phyloP scores from a whole-genome alignment of 2,113 vertebrate genomes.

The Micromys minutus region DNA sequence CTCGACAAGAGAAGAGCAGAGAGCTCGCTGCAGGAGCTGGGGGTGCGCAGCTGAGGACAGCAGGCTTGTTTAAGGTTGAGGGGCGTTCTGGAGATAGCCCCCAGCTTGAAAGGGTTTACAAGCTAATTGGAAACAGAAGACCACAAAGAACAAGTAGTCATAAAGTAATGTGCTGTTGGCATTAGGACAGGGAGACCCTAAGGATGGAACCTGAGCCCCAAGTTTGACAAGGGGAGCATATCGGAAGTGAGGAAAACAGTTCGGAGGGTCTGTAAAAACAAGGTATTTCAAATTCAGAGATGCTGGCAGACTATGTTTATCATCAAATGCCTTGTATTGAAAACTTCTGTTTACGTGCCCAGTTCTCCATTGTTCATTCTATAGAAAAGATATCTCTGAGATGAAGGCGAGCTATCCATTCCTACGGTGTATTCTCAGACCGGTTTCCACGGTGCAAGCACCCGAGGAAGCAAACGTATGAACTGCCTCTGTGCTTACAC shows the following conservation, averaged over 20 bases:
- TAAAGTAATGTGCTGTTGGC: background rate
- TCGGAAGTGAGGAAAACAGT: background rate
- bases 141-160: background rate
- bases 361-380: background rate
- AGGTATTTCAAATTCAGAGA: background rate
- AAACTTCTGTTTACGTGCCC: background rate
- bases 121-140: background rate
- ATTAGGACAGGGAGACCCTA: background rate
- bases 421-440: background rate
- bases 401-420: background rate
- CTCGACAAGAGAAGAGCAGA: background rate
- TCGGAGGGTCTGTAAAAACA: background rate
- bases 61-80: background rate
- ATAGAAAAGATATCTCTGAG: background rate
- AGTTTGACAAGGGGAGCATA: background rate
- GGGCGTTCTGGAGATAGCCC: background rate
- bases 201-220: background rate
- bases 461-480: background rate
- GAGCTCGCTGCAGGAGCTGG: background rate
- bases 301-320: background rate
- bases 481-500: background rate
- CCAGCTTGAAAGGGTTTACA: background rate
- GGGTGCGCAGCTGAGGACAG: background rate
- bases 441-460: fast-evolving
- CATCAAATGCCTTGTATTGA: background rate